These are phyloP conservation scores for Lysiphlebus fabarum DNA, from an alignment of 1,140 invertebrate species.

Conservation along the genomic window DNA sequence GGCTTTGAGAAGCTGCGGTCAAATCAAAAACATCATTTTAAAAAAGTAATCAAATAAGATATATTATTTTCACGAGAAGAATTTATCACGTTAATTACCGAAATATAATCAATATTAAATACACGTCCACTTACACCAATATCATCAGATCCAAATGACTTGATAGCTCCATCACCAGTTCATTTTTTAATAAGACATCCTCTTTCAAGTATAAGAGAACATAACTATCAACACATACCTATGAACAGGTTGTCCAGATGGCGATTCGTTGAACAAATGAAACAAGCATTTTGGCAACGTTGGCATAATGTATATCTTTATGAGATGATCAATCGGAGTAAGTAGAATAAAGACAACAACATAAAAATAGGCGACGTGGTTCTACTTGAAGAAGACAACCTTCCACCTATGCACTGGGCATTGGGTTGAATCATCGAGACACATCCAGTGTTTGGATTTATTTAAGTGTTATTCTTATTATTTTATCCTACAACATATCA, in stretches of 20 bases:
- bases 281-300: conserved; percentile 6
- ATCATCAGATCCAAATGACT: conserved; percentile 14
- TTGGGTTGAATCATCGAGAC: conserved; percentile 1
- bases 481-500: no score
- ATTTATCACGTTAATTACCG: conserved; percentile 1
- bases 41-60: not conserved
- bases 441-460: no score
- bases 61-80: not conserved
- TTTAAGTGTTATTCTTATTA: no score
- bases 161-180: no score
- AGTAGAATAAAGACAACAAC: not conserved
- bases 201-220: not conserved
- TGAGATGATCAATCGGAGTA: not conserved
- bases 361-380: not conserved
- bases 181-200: conserved; percentile 8
- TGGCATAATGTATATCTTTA: conserved; percentile 9
- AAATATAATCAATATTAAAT: conserved; percentile 13
- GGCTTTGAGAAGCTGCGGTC: conserved; percentile 13
- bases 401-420: conserved; percentile 3
- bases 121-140: conserved; percentile 5
- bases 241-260: not conserved
- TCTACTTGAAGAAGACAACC: conserved; percentile 6
- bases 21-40: conserved; percentile 11
- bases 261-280: conserved; percentile 1
- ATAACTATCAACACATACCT: not conserved